Evolutionary conservation across 2,113 vertebrate species (phyloP), one percentile per base, ranked within the genome.

Genomic region (Phyllostomus hastatus): DNA sequence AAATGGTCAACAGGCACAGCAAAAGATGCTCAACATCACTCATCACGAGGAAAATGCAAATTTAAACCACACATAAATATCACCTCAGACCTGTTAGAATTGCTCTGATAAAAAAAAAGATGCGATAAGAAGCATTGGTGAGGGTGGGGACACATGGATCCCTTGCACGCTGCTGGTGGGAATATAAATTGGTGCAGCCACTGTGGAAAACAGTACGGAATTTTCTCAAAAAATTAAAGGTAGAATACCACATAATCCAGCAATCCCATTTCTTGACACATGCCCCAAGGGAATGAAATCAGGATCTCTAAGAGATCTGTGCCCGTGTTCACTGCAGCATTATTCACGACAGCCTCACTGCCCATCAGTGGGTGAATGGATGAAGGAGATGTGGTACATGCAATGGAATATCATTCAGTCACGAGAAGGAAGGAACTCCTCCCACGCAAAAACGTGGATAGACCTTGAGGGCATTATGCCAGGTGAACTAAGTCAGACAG

Each of bases 371-470:
- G 79, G 15, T 41, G 80, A 8, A 16, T 0, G 43, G n/a, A 9
- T 35, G 24, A 41, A 15, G 43, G 38, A 31, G 69, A 35, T 8
- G 14, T 59, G 67, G 9, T 61, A 1, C 16, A 57, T 2, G 5
- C 61, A 48, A 38, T 0, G 10, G 26, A 61, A 31, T 70, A 33
- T 4, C 33, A 41, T 24, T 80, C 33, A 50, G 41, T 33, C 38
- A 20, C 0, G 0, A 8, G 54, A 61, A 43, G 5, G 26, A 19
- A 73, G 35, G 66, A 43, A 43, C 26, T 11, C 35, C 67, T 31
- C 28, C 20, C 46, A 1, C 20, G 20, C 4, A 9, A 35, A 11
- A 8, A 43, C 43, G 43, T 22, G 46, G 43, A 28, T 1, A 28
- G n/a, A 61, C 26, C 59, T 11, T 10, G 80, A 50, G 10, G 41